These are phyloP conservation scores for Grus americana DNA, from an alignment of 2,113 vertebrate species.

Conservation along the genomic window DNA sequence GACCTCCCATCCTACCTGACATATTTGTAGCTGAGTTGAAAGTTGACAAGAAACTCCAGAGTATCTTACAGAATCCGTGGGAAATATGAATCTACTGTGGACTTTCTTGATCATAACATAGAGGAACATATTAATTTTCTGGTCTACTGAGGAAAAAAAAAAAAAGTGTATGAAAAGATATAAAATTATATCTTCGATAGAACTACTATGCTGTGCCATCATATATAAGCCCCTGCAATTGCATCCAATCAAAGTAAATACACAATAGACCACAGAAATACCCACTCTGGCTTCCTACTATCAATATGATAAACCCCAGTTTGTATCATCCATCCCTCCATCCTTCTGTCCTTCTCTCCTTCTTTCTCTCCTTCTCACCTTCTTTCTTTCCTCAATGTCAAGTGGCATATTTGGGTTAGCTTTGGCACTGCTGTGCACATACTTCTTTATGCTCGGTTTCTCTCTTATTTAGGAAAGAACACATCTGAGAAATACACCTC, in stretches of 20 bases:
- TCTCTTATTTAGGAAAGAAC: not conserved
- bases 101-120: not conserved
- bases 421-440: not conserved
- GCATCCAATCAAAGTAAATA: not conserved
- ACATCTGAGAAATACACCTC: not conserved
- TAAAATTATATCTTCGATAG: not conserved
- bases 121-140: not conserved
- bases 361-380: not conserved
- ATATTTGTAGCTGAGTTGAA: not conserved
- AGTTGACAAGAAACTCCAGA: not conserved
- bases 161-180: not conserved
- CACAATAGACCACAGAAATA: not conserved
- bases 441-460: not conserved
- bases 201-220: not conserved
- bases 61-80: not conserved
- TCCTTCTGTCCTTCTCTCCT: not conserved
- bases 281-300: not conserved
- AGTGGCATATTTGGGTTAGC: not conserved
- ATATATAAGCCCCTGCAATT: not conserved
- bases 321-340: not conserved
- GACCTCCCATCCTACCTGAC: not conserved
- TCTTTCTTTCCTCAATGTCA: not conserved
- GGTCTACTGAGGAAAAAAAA: not conserved
- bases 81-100: not conserved
- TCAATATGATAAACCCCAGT: not conserved